Percentiles rank a stretch among this genome's conserved stretches.
Evolutionary conservation across 2,888 invertebrate genomes (phyloP).

Genomic region (Micoletzkya japonica): DNA sequence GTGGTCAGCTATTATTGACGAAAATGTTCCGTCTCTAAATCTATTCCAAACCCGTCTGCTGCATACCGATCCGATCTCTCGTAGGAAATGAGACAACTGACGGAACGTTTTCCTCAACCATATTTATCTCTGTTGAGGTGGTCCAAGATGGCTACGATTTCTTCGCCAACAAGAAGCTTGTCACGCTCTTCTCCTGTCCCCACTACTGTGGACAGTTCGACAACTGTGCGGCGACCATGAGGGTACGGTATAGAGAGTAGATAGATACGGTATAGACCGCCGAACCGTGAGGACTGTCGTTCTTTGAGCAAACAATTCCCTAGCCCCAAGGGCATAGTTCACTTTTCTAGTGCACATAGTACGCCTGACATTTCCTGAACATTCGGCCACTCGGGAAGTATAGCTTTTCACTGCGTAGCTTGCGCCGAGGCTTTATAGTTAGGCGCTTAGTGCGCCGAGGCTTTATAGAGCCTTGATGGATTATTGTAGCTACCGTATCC

Average conservation of each 20-base stretch:
- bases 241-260: background rate
- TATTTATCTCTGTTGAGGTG: constrained; percentile 23
- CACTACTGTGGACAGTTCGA: constrained; percentile 59
- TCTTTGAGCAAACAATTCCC: too few relatives aligned
- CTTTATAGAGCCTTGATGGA: too few relatives aligned
- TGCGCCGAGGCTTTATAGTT: too few relatives aligned
- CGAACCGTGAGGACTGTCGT: too few relatives aligned
- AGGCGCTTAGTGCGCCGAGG: too few relatives aligned
- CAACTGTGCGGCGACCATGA: constrained; percentile 25
- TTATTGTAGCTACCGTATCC: too few relatives aligned
- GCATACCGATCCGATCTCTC: background rate
- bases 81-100: background rate
- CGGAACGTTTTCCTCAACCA: background rate
- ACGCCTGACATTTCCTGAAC: too few relatives aligned
- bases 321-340: too few relatives aligned
- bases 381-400: too few relatives aligned
- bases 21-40: background rate
- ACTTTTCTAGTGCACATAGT: too few relatives aligned
- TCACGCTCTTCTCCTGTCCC: constrained; percentile 48
- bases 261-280: background rate
- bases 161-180: constrained; percentile 44
- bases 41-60: background rate
- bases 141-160: constrained; percentile 55
- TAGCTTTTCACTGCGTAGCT: too few relatives aligned
- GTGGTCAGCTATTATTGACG: background rate